Evolutionary conservation across 2,888 invertebrate genomes (phyloP).

Genomic region (Sclerodermus sp.): DNA sequence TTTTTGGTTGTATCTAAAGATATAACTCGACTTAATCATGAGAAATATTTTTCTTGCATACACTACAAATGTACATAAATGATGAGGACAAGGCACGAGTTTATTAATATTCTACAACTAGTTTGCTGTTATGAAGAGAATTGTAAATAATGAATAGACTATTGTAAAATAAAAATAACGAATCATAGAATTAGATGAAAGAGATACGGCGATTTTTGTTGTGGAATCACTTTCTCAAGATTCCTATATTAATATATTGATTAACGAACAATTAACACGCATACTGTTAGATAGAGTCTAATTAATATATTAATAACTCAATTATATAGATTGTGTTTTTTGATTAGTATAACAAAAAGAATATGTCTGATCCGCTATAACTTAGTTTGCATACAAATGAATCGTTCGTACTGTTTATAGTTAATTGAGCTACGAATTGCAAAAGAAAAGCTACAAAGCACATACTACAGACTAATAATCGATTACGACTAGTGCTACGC

Average conservation of each 20-base stretch:
- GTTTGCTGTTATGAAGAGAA: slow-evolving; percentile 18
- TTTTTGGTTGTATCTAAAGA: slow-evolving; percentile 40
- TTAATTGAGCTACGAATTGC: slow-evolving; percentile 10
- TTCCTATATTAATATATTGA: slow-evolving; percentile 29
- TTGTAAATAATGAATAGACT: slow-evolving; percentile 42
- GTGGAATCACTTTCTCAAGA: slow-evolving; percentile 6
- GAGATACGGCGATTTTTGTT: background rate
- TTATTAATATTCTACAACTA: slow-evolving; percentile 1
- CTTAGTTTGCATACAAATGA: slow-evolving; percentile 36
- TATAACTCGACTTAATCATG: slow-evolving; percentile 34
- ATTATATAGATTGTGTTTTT: too few species aligned
- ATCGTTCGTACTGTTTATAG: slow-evolving; percentile 19
- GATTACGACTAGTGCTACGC: slow-evolving; percentile 28
- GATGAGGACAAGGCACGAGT: slow-evolving; percentile 1
- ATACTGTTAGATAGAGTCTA: slow-evolving; percentile 34
- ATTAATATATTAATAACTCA: slow-evolving; percentile 35
- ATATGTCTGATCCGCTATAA: slow-evolving; percentile 22
- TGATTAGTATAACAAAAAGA: slow-evolving; percentile 30
- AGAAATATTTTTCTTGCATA: slow-evolving; percentile 44
- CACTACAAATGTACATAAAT: slow-evolving; percentile 42
- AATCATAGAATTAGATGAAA: background rate
- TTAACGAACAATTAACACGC: slow-evolving; percentile 30
- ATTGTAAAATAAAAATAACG: slow-evolving; percentile 32
- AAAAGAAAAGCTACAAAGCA: slow-evolving; percentile 2
- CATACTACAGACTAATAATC: slow-evolving; percentile 34